Evolutionary conservation across 1,140 invertebrate genomes (phyloP).

Genomic region (Leptinotarsa defecta): DNA sequence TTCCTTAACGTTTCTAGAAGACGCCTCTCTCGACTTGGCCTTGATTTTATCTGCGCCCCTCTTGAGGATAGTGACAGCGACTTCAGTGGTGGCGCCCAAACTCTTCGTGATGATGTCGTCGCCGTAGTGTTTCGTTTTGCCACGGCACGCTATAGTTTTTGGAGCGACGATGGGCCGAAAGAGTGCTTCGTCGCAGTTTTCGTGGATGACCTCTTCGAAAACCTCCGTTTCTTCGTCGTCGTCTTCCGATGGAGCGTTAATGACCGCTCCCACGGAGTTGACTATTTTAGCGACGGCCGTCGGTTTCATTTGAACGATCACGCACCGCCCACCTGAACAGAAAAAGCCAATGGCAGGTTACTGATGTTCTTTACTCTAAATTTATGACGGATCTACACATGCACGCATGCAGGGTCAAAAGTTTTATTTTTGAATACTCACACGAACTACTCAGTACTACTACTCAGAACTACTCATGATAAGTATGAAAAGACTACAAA

Average conservation of each 20-base stretch:
- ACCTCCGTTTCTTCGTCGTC: conserved; percentile 59
- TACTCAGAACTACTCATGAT: too few relatives aligned
- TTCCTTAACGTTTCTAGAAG: conserved; percentile 7
- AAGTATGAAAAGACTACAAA: too few relatives aligned
- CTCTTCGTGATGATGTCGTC: conserved; percentile 45
- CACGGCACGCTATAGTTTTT: conserved; percentile 35
- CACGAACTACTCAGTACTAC: neutral
- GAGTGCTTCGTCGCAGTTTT: conserved; percentile 67
- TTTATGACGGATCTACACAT: neutral
- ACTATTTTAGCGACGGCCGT: conserved; percentile 67
- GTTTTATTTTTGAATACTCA: neutral
- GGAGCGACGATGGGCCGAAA: conserved; percentile 64
- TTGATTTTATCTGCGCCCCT: conserved; percentile 10
- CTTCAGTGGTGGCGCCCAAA: conserved; percentile 43
- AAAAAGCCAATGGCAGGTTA: conserved; percentile 77
- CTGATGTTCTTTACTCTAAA: conserved; percentile 2
- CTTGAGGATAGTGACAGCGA: conserved; percentile 45
- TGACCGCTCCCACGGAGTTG: conserved; percentile 73
- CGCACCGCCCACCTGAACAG: conserved; percentile 69
- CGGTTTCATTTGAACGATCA: conserved; percentile 56
- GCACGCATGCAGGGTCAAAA: conserved; percentile 8
- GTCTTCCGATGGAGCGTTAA: conserved; percentile 62
- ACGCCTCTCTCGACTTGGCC: neutral
- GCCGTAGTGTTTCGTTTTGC: conserved; percentile 33
- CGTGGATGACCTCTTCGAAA: conserved; percentile 60